Evolutionary conservation across 2,797 vertebrate genomes (phyloP).

Genomic region (Spinus pinus): DNA sequence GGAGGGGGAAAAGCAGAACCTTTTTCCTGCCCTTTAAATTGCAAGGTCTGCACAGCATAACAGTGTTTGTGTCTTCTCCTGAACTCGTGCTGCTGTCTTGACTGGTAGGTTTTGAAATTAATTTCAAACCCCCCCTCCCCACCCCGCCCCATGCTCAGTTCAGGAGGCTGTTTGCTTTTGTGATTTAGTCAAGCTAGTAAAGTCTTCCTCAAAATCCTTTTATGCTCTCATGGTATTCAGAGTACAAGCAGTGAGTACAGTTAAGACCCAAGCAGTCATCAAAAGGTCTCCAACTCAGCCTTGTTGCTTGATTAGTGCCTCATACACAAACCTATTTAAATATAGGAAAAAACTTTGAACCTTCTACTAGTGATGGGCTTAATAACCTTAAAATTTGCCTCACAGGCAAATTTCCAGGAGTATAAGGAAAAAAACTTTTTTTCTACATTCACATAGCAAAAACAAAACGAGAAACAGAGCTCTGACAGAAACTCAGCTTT

Average conservation of each 20-base stretch:
- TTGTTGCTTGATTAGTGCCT: neutral
- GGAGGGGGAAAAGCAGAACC: accelerated
- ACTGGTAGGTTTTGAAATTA: neutral
- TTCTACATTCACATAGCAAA: neutral
- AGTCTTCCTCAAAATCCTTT: neutral
- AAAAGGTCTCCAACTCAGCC: neutral
- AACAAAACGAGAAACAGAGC: conserved; percentile 21
- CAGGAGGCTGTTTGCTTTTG: neutral
- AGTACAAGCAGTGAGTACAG: neutral
- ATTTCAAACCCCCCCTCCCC: accelerated
- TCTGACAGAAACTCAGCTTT: neutral
- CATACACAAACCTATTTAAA: neutral
- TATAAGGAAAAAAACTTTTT: conserved; percentile 2
- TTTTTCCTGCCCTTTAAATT: neutral
- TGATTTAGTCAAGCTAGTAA: neutral
- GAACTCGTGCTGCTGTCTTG: neutral
- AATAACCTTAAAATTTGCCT: neutral
- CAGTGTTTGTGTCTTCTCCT: neutral
- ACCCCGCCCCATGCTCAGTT: neutral
- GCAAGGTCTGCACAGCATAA: neutral
- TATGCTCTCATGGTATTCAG: neutral
- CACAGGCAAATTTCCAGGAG: neutral
- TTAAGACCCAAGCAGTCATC: neutral
- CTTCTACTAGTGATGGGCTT: neutral
- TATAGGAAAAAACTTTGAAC: neutral